These are phyloP conservation scores for Phaedon cochleariae DNA, from an alignment of 2,888 invertebrate species.

Conservation along the genomic window DNA sequence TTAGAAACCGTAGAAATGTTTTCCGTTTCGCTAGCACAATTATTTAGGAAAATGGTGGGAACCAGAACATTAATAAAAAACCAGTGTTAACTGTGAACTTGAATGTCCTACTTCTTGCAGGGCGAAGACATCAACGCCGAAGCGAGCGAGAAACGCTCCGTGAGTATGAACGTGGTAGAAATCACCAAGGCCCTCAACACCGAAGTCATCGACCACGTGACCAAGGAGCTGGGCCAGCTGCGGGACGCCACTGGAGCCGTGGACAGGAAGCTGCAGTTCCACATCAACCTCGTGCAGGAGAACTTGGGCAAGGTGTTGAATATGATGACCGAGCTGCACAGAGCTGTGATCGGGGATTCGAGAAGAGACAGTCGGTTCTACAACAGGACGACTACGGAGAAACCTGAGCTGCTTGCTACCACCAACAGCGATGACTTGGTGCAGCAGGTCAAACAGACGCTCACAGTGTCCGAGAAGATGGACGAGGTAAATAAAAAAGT, in stretches of 20 bases:
- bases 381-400: conserved; percentile 67
- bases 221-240: conserved; percentile 83
- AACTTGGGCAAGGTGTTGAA: conserved; percentile 80
- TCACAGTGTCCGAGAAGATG: conserved; percentile 88
- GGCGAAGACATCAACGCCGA: conserved; percentile 85
- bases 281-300: conserved; percentile 84
- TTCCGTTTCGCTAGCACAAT: too few relatives aligned
- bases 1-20: too few relatives aligned
- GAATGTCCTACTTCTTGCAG: too few relatives aligned
- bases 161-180: conserved; percentile 83
- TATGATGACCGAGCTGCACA: conserved; percentile 84
- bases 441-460: conserved; percentile 84
- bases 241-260: conserved; percentile 79
- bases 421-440: conserved; percentile 82
- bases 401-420: conserved; percentile 65
- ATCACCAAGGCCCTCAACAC: conserved; percentile 84
- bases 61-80: too few relatives aligned
- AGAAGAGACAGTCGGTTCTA: conserved; percentile 25
- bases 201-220: conserved; percentile 81
- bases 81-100: too few relatives aligned
- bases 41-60: too few relatives aligned
- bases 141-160: conserved; percentile 86
- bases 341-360: conserved; percentile 80
- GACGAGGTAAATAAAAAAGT: too few relatives aligned
- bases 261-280: conserved; percentile 84